Percentiles rank a stretch among this genome's conserved stretches.
These are phyloP conservation scores for Drosophila ambigua DNA, from an alignment of 1,140 invertebrate genomes.

Conservation along the genomic window DNA sequence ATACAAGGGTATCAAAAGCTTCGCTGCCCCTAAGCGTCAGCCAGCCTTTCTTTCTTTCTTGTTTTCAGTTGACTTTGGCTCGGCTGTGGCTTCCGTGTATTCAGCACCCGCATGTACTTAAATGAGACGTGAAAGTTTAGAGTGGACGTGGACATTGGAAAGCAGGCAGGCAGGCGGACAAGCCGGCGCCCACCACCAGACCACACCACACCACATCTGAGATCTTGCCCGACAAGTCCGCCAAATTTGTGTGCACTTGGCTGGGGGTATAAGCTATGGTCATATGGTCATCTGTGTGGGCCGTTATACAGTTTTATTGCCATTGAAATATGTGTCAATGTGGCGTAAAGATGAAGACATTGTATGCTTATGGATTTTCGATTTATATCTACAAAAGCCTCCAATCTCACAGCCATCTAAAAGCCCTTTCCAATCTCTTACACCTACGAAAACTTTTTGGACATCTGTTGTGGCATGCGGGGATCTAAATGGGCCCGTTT, in stretches of 20 bases:
- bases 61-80: too few relatives aligned
- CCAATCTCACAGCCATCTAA: not conserved
- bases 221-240: conserved; percentile 39
- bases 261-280: not conserved
- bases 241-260: conserved; percentile 47
- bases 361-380: conserved; percentile 65
- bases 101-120: conserved; percentile 74
- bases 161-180: conserved; percentile 37
- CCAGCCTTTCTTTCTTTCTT: too few relatives aligned
- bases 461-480: conserved; percentile 23
- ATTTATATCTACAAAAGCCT: conserved; percentile 36
- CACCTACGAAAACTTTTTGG: conserved; percentile 58
- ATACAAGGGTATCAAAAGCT: too few relatives aligned
- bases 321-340: conserved; percentile 70
- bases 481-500: conserved; percentile 29
- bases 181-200: conserved; percentile 42
- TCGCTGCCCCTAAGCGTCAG: too few relatives aligned
- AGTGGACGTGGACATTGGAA: conserved; percentile 60
- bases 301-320: conserved; percentile 70
- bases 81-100: conserved; percentile 56
- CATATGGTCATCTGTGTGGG: conserved; percentile 47
- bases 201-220: conserved; percentile 11
- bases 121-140: conserved; percentile 78
- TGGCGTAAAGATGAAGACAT: conserved; percentile 67
- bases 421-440: conserved; percentile 53